Base-by-base conservation (phyloP, 1,140 invertebrate species). In the Luehdorfia chinensis region DNA sequence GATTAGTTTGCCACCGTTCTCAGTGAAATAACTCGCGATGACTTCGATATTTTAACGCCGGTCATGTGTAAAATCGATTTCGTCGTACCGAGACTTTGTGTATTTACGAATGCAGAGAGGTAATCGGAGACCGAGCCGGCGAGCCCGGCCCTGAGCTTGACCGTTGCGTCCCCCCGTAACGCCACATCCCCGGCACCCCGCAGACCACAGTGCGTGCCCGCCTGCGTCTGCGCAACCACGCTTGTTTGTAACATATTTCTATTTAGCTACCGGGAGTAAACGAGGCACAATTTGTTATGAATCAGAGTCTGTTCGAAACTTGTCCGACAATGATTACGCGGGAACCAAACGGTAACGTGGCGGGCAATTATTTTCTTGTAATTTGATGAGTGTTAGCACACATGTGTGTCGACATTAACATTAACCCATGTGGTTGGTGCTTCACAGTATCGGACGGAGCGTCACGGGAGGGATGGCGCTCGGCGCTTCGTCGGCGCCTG, bases 401-500 rank as follows among this genome's bases (percentile, higher is more conserved):
- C 3, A 7, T 7, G n/a, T 27, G 23, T 27, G 23, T 27, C 9
- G 9, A n/a, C 9, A 27, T 27, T 7, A n/a, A 2, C 1, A n/a
- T 27, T 3, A 8, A 27, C 23, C 9, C 9, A 27, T 8, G 9
- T 8, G 19, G 6, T 6, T 27, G 23, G 23, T 27, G 23, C 9
- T n/a, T n/a, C n/a, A n/a, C 59, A 78, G 75, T 80, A 44, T 66
- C 70, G 16, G 69, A 76, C 21, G 45, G 64, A 33, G 61, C 59
- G n/a, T 12, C 55, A 0, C 63, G 63, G 4, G 77, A 75, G 50
- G 75, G 66, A 8, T 78, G 70, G 81, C 64, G 58, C 46, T 67
- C 70, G 19, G 71, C 61, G 30, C 59, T 84, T 30, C 79, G 71
- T 1, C 59, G 77, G 27, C 63, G 72, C 45, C 90, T 88, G 31